Evolutionary conservation across 2,113 vertebrate species (phyloP), one percentile per base, ranked within the genome.

Genomic region (Limanda limanda): DNA sequence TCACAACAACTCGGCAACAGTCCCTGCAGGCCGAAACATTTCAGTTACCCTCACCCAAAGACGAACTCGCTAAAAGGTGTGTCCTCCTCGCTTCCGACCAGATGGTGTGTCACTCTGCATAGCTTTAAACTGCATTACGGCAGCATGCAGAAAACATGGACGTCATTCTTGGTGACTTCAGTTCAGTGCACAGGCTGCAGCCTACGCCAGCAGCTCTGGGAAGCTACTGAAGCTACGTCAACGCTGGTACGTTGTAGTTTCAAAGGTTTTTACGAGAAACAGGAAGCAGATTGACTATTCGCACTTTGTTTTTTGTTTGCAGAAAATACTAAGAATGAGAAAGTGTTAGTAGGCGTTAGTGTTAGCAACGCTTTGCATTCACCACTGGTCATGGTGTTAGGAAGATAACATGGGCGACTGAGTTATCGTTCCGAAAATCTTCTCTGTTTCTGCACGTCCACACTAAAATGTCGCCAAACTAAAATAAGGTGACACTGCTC

Each of bases 1-100:
- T 73, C 69, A 79, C 74, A 74, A 74, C 54, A 60, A 57, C 68
- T 73, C 68, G 66, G 37, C 59, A 21, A 56, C 64, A 40, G 23
- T 31, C 27, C 5, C 72, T 64, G 59, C 62, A 17, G 10, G 54
- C 51, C 21, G 45, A 84, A 84, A 65, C 47, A 57, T 56, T 63
- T 35, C 17, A 7, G 13, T 77, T 79, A 61, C 35, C 74, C 70
- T 54, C 40, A 0, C 66, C 57, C 54, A 72, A 45, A 69, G 35
- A 62, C 5, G 3, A 79, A 63, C 81, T 15, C 63, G 79, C 68
- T 60, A 31, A 45, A 63, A 68, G 66, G 27, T n/a, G 56, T 51
- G 47, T 31, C 65, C 31, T 81, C 27, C 57, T 37, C 31, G 2
- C 64, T 48, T 78, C 60, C 18, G 24, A 60, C 40, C 52, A 67